phyloP scores from a whole-genome alignment of 2,888 invertebrate genomes.

The Troides aeacus region DNA sequence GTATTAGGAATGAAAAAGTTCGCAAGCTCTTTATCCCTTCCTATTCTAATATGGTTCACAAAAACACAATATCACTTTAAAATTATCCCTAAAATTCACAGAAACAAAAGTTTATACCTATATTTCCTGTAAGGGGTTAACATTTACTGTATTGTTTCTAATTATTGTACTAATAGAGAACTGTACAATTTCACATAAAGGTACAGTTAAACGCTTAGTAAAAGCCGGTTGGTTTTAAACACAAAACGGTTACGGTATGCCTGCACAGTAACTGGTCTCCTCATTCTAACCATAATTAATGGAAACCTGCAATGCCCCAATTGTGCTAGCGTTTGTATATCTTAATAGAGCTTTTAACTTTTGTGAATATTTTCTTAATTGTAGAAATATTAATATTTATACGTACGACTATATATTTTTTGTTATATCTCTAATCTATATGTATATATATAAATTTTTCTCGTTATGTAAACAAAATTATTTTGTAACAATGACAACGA shows the following conservation, averaged over 20 bases:
- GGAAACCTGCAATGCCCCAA: constrained; percentile 24
- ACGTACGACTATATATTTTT: neutral
- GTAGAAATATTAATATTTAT: neutral
- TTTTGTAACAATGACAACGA: no score
- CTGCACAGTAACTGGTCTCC: constrained; percentile 12
- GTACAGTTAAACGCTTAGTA: constrained; percentile 12
- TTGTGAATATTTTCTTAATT: neutral
- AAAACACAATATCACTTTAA: neutral
- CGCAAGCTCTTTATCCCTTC: neutral
- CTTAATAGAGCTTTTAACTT: constrained; percentile 4
- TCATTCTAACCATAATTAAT: constrained; percentile 26
- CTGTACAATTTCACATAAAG: constrained; percentile 9
- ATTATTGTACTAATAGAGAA: neutral
- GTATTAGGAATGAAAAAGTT: constrained; percentile 11
- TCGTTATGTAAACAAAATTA: no score
- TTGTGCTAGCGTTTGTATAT: constrained; percentile 21
- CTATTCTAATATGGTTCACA: constrained; percentile 9
- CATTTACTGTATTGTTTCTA: neutral
- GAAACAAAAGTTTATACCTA: neutral
- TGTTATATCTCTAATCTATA: neutral
- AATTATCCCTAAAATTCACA: neutral
- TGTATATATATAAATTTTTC: no score
- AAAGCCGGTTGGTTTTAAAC: constrained; percentile 23
- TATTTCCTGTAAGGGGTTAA: neutral
- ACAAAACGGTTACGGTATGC: constrained; percentile 3